A percentile compares a stretch with the other conserved stretches of the same genome.
phyloP scores from a whole-genome alignment of 2,888 invertebrate genomes.

The Mantis religiosa region DNA sequence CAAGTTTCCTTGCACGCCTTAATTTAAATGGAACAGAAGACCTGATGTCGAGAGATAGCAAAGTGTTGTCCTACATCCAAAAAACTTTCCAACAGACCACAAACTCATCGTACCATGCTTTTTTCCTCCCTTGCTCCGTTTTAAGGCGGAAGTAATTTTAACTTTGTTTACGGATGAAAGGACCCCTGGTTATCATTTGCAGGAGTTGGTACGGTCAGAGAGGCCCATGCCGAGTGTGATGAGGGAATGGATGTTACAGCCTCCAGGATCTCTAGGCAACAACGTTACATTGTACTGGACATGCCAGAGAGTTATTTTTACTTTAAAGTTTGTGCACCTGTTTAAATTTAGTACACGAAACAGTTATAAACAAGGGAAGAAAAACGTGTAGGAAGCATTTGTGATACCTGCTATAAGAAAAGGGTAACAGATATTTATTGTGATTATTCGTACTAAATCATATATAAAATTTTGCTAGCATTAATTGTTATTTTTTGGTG shows the following conservation, averaged over 20 bases:
- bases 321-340: too few relatives aligned
- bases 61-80: not conserved
- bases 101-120: not conserved
- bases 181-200: not conserved
- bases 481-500: too few relatives aligned
- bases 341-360: too few relatives aligned
- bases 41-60: not conserved
- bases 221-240: not conserved
- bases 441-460: too few relatives aligned
- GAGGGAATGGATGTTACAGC: not conserved
- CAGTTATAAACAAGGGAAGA: too few relatives aligned
- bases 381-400: too few relatives aligned
- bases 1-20: not conserved
- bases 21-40: not conserved
- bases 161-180: not conserved
- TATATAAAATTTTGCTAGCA: too few relatives aligned
- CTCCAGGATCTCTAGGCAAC: not conserved
- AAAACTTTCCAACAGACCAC: not conserved
- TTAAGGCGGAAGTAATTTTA: not conserved
- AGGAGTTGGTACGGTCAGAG: not conserved
- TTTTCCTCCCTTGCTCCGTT: not conserved
- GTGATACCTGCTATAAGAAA: too few relatives aligned
- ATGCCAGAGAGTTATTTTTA: too few relatives aligned
- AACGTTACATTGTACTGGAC: too few relatives aligned
- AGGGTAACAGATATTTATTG: too few relatives aligned